Evolutionary conservation across 2,888 invertebrate genomes (phyloP).

Genomic region (Harmothoe impar): DNA sequence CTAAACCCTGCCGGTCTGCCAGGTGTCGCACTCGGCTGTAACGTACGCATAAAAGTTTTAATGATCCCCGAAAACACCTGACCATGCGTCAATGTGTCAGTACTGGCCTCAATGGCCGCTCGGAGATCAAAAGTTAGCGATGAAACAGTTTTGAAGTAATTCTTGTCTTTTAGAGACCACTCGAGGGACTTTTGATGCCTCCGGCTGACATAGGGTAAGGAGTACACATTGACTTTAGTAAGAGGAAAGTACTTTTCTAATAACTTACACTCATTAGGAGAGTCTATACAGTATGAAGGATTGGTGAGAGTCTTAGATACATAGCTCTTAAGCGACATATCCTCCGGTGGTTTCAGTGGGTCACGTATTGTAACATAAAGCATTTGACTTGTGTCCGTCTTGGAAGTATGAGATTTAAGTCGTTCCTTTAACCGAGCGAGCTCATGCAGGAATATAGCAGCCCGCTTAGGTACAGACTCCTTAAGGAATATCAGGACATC

Average conservation of each 20-base stretch:
- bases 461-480: slow-evolving; percentile 38
- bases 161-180: slow-evolving; percentile 51
- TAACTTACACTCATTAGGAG: slow-evolving; percentile 37
- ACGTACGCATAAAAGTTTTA: slow-evolving; percentile 11
- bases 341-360: slow-evolving; percentile 53
- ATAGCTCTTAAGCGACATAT: slow-evolving; percentile 39
- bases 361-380: slow-evolving; percentile 32
- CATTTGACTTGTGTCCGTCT: neutral
- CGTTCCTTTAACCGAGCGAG: slow-evolving; percentile 38
- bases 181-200: slow-evolving; percentile 42
- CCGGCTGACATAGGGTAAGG: slow-evolving; percentile 49
- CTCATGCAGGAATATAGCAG: slow-evolving; percentile 49
- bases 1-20: neutral
- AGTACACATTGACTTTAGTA: slow-evolving; percentile 44
- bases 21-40: neutral
- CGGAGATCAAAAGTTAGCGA: slow-evolving; percentile 36
- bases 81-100: neutral
- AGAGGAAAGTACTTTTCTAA: slow-evolving; percentile 38
- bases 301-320: slow-evolving; percentile 12
- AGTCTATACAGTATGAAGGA: slow-evolving; percentile 20
- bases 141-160: neutral
- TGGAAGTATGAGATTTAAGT: neutral
- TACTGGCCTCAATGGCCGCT: neutral
- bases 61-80: slow-evolving; percentile 11
- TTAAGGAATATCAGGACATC: slow-evolving; percentile 48